Evolutionary conservation across 2,888 invertebrate species (phyloP).

Genomic region (Caenorhabditis sulstoni): DNA sequence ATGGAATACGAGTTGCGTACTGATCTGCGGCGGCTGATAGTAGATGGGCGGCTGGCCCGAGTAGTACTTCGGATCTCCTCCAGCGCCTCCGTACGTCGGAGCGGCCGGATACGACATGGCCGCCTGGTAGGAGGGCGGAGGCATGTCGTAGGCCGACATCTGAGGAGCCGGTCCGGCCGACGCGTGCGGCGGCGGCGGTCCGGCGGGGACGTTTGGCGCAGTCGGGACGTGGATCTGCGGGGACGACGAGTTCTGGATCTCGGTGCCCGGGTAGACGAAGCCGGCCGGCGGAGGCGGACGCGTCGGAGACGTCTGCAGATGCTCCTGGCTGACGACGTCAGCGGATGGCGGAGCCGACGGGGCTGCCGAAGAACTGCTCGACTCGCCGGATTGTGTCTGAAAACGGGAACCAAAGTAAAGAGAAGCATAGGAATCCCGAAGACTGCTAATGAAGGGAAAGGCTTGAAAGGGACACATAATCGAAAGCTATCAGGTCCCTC

Average conservation of each 20-base stretch:
- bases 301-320: slow-evolving; percentile 18
- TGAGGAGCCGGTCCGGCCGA: slow-evolving; percentile 47
- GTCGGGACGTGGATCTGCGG: slow-evolving; percentile 8
- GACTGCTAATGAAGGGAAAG: too few species aligned
- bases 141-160: slow-evolving; percentile 40
- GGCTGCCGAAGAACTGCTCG: slow-evolving; percentile 25
- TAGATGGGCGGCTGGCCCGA: slow-evolving; percentile 53
- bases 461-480: too few species aligned
- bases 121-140: slow-evolving; percentile 62
- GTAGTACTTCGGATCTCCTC: slow-evolving; percentile 42
- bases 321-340: slow-evolving; percentile 10
- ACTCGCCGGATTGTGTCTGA: slow-evolving; percentile 29
- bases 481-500: too few species aligned
- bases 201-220: slow-evolving; percentile 22
- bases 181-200: slow-evolving; percentile 41
- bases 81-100: slow-evolving; percentile 55
- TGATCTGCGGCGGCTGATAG: slow-evolving; percentile 58
- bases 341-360: slow-evolving; percentile 51
- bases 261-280: slow-evolving; percentile 41
- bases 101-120: slow-evolving; percentile 65
- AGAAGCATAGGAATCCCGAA: too few species aligned
- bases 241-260: slow-evolving; percentile 24
- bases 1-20: slow-evolving; percentile 15
- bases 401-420: too few species aligned
- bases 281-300: slow-evolving; percentile 56